Percentiles rank a stretch among this genome's conserved stretches.
Conservation (phyloP, 2,888 invertebrate species). For the Rapana venosa region DNA sequence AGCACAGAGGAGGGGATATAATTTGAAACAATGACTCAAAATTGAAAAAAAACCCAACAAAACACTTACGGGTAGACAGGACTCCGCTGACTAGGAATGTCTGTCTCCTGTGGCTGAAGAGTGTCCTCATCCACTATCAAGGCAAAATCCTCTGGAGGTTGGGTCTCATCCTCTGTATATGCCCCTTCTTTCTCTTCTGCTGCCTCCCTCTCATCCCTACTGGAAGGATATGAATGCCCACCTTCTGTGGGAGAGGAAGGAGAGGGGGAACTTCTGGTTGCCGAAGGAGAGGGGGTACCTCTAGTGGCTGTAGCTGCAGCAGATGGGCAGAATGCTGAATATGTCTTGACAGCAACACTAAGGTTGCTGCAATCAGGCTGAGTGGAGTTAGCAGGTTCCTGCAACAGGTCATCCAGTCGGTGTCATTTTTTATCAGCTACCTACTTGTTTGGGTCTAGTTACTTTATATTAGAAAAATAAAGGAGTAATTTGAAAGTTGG, state of each 20-base stretch:
- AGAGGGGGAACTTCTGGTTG: neutral
- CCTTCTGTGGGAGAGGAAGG: neutral
- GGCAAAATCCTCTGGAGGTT: slow-evolving; percentile 3
- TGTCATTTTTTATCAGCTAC: too few relatives aligned
- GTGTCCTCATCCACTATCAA: neutral
- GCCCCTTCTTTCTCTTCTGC: neutral
- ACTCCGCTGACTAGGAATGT: neutral
- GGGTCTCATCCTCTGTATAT: slow-evolving; percentile 4
- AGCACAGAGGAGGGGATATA: too few relatives aligned
- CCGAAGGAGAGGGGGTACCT: neutral
- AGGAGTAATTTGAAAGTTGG: too few relatives aligned
- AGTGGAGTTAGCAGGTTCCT: neutral
- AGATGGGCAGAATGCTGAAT: neutral
- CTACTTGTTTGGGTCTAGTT: too few relatives aligned
- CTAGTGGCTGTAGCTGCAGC: neutral
- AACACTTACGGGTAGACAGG: slow-evolving; percentile 18
- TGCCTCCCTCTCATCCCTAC: too few relatives aligned
- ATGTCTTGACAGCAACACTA: neutral
- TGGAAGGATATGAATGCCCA: neutral
- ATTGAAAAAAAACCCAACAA: neutral
- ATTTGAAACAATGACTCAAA: neutral
- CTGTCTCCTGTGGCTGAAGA: neutral
- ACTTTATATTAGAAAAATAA: too few relatives aligned
- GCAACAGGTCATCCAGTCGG: neutral
- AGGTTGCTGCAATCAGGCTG: neutral